Percentiles rank a stretch among this genome's conserved stretches.
phyloP scores from a whole-genome alignment of 2,888 invertebrate genomes.

The Dusona sp. region DNA sequence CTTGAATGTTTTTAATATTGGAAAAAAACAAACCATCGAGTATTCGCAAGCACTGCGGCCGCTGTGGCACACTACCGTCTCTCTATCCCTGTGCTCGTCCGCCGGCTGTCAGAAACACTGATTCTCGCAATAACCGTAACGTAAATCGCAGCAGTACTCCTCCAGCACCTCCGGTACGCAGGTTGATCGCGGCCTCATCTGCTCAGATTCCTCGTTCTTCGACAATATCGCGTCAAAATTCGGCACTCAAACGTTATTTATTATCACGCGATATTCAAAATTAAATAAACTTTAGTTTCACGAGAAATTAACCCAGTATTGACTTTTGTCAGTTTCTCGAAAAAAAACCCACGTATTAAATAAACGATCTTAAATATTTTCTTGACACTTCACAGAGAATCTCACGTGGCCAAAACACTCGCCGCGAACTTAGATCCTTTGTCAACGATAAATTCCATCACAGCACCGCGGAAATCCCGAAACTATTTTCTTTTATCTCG shows the following conservation, averaged over 20 bases:
- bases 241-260: background rate
- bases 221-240: conserved; percentile 39
- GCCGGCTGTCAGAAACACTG: conserved; percentile 82
- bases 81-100: conserved; percentile 81
- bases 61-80: conserved; percentile 83
- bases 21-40: conserved; percentile 83
- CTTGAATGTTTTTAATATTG: background rate
- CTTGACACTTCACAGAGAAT: conserved; percentile 62
- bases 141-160: conserved; percentile 80
- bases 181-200: conserved; percentile 82
- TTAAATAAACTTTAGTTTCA: background rate
- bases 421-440: conserved; percentile 55
- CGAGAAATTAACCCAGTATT: background rate
- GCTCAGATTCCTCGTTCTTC: conserved; percentile 70
- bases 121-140: conserved; percentile 79
- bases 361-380: too few relatives aligned
- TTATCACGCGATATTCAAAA: background rate
- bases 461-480: conserved; percentile 39
- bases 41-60: conserved; percentile 83
- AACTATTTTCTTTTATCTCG: conserved; percentile 4
- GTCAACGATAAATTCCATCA: conserved; percentile 62
- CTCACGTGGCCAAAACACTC: conserved; percentile 63
- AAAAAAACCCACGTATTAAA: background rate
- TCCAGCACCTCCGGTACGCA: conserved; percentile 80
- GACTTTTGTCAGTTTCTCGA: background rate